Percentiles rank a stretch among this genome's conserved stretches.
Conservation (phyloP, 2,113 vertebrate genomes). For the Neodontobutis hainanensis region DNA sequence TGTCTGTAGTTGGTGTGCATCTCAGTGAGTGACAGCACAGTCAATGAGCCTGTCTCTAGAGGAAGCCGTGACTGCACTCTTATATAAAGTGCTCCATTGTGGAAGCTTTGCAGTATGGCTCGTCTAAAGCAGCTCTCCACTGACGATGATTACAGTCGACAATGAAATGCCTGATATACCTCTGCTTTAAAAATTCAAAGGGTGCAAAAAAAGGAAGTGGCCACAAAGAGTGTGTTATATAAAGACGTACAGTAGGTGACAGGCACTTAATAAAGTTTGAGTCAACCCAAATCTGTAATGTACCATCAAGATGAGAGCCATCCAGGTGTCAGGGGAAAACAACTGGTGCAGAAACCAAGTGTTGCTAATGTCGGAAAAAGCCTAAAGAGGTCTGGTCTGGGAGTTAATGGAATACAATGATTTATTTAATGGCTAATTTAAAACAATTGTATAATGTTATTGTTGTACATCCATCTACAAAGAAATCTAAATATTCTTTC, state of each 20-base stretch:
- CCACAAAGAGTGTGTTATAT: constrained; percentile 4
- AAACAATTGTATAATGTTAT: too few relatives aligned
- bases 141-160: constrained; percentile 1
- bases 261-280: constrained; percentile 14
- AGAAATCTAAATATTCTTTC: too few relatives aligned
- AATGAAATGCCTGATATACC: constrained; percentile 10
- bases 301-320: background rate
- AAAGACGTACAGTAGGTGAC: constrained; percentile 7
- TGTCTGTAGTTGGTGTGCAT: background rate
- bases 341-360: background rate
- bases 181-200: constrained; percentile 18
- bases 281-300: constrained; percentile 3
- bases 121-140: constrained; percentile 2
- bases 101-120: constrained; percentile 17
- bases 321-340: background rate
- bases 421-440: too few relatives aligned
- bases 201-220: background rate
- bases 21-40: constrained; percentile 26
- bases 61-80: constrained; percentile 31
- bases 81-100: constrained; percentile 39
- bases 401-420: too few relatives aligned
- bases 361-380: too few relatives aligned
- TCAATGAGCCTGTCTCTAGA: constrained; percentile 49
- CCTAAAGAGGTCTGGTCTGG: too few relatives aligned
- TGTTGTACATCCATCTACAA: too few relatives aligned